Base-by-base conservation (phyloP, 2,797 vertebrate genomes). In the Crocidura indochinensis region DNA sequence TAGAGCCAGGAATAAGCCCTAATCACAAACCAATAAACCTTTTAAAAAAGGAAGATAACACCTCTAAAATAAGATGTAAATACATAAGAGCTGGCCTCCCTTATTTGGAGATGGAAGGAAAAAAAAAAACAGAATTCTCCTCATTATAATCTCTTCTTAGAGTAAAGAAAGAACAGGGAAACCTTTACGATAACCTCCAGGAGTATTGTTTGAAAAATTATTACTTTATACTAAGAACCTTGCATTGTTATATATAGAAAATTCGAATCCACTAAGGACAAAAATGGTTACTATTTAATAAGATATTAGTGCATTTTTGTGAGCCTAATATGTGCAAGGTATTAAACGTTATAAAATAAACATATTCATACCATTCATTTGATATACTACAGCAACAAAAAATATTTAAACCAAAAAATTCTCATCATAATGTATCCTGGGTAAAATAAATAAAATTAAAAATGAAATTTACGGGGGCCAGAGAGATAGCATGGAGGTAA, bases 391-490 rank as follows among this genome's bases (percentile, higher is more conserved):
- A 53, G 17, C 51, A 53, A 51, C 15, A 51, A 8, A 20, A 26
- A 49, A 60, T 15, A 76, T 60, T 83, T 22, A 62, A 76, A 15
- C 83, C 49, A 53, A 56, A 78, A 87, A 85, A 76, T 64, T 53
- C 72, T 65, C 44, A 67, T 67, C 27, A 67, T 22, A 53, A 53
- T 14, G 51, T 12, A 53, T 62, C 29, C 19, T 80, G 65, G 74
- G 51, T 64, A 51, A 47, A 64, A 38, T 47, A n/a, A 69, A 83
- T 69, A 80, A 46, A 83, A 15, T 56, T 91, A 5, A 47, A 64
- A 49, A 62, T 47, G 49, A n/a, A 31, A 17, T 64, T 85, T n/a
- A n/a, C n/a, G n/a, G n/a, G n/a, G n/a, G n/a, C n/a, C n/a, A n/a
- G n/a, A n/a, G n/a, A n/a, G n/a, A n/a, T n/a, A n/a, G n/a, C n/a